A percentile compares a stretch with the other conserved stretches of the same genome.
Conservation (phyloP, 2,888 invertebrate species). For the Eupithecia tripunctaria region DNA sequence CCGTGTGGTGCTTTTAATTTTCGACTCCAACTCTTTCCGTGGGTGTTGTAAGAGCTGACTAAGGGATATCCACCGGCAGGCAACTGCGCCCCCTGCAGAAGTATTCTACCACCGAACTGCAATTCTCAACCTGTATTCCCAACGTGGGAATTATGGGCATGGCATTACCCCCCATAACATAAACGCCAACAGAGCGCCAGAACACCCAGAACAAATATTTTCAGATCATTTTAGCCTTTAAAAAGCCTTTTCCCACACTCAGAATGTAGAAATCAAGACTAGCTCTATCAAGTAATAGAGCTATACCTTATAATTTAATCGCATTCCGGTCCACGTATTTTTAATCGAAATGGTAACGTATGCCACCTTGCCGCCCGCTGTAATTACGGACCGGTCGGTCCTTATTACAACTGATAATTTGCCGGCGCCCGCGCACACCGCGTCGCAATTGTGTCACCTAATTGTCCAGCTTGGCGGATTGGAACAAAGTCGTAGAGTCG, state of each 20-base stretch:
- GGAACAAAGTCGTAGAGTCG: conserved; percentile 46
- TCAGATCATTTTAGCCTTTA: not conserved
- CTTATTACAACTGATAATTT: conserved; percentile 52
- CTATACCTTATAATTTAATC: conserved; percentile 3
- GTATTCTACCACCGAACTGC: no score
- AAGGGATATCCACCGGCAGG: no score
- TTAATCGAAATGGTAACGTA: conserved; percentile 21
- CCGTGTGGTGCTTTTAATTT: no score
- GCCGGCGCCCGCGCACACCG: conserved; percentile 56
- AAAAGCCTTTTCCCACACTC: not conserved
- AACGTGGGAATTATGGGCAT: no score
- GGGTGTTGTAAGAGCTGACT: no score
- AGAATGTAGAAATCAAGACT: not conserved
- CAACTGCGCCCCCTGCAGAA: no score
- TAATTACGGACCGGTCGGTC: conserved; percentile 34
- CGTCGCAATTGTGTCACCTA: conserved; percentile 68
- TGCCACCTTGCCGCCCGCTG: conserved; percentile 11
- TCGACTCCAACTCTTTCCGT: no score
- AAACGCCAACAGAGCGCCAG: no score
- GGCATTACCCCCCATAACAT: no score
- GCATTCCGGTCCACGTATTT: conserved; percentile 6
- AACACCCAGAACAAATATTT: no score
- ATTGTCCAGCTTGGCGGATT: conserved; percentile 58
- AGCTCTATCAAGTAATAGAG: not conserved
- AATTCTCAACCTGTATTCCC: no score